A percentile compares a stretch with the other conserved stretches of the same genome.
Conservation (phyloP, 1,140 invertebrate genomes). For the Berghia stephanieae region DNA sequence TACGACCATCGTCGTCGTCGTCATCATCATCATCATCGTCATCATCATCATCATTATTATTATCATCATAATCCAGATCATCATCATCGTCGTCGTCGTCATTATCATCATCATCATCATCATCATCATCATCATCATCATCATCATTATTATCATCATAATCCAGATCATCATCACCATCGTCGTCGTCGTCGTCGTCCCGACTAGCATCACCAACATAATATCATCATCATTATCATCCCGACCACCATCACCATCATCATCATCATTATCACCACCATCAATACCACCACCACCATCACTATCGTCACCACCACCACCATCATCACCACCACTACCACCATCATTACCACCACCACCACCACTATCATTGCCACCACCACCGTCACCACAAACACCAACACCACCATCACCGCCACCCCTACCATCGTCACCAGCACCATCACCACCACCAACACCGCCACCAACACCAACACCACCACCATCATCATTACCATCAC, state of each 20-base stretch:
- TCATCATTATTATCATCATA: constrained; percentile 3
- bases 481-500: too few relatives aligned
- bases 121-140: constrained; percentile 2
- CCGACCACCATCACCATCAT: too few relatives aligned
- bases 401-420: too few relatives aligned
- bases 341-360: not conserved
- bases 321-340: not conserved
- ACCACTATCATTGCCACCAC: not conserved
- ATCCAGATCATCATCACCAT: too few relatives aligned
- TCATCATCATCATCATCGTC: constrained; percentile 2
- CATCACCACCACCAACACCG: too few relatives aligned
- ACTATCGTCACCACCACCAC: not conserved
- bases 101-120: constrained; percentile 3
- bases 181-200: not conserved
- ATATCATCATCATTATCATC: too few relatives aligned
- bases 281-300: not conserved
- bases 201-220: too few relatives aligned
- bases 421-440: too few relatives aligned
- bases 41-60: constrained; percentile 3
- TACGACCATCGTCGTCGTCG: not conserved
- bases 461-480: too few relatives aligned
- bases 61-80: not conserved
- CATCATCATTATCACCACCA: constrained; percentile 2
- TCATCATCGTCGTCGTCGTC: constrained; percentile 1
- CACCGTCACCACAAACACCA: too few relatives aligned